Evolutionary conservation across 1,140 invertebrate species (phyloP).

Genomic region (Lucilia sericata): DNA sequence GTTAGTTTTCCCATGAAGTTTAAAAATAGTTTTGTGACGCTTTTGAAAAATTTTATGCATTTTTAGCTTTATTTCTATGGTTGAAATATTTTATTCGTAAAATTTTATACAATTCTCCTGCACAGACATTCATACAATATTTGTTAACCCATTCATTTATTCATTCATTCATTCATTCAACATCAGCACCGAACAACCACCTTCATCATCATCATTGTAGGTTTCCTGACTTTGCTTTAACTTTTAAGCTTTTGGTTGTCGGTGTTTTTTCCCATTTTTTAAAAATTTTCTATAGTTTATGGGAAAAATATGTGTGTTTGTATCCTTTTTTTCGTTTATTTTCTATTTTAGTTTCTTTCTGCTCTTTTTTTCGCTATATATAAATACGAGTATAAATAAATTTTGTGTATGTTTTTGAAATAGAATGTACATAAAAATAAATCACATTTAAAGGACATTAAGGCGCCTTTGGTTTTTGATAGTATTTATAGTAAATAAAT

Average conservation of each 20-base stretch:
- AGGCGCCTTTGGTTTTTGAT: conserved; percentile 31
- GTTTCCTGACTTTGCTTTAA: not conserved
- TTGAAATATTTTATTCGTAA: not conserved
- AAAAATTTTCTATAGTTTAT: too few species aligned
- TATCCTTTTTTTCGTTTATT: not conserved
- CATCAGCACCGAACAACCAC: not conserved
- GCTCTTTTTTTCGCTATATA: not conserved
- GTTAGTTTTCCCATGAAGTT: not conserved
- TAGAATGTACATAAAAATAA: conserved; percentile 26
- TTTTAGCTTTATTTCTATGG: not conserved
- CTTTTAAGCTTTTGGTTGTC: not conserved
- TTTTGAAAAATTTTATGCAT: not conserved
- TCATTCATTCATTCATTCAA: conserved; percentile 6
- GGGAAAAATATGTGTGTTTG: not conserved
- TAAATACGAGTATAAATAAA: not conserved
- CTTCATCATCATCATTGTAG: too few species aligned
- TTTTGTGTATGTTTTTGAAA: not conserved
- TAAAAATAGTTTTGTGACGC: conserved; percentile 23
- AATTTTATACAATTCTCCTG: not conserved
- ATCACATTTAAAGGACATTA: conserved; percentile 35
- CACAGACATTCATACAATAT: not conserved
- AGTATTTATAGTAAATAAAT: not conserved
- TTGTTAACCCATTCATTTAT: too few species aligned
- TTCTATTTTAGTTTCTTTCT: not conserved
- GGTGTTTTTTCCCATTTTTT: too few species aligned